A percentile compares a stretch with the other conserved stretches of the same genome.
These are phyloP conservation scores for Poeciliopsis infans DNA, from an alignment of 2,797 vertebrate genomes.

Conservation along the genomic window DNA sequence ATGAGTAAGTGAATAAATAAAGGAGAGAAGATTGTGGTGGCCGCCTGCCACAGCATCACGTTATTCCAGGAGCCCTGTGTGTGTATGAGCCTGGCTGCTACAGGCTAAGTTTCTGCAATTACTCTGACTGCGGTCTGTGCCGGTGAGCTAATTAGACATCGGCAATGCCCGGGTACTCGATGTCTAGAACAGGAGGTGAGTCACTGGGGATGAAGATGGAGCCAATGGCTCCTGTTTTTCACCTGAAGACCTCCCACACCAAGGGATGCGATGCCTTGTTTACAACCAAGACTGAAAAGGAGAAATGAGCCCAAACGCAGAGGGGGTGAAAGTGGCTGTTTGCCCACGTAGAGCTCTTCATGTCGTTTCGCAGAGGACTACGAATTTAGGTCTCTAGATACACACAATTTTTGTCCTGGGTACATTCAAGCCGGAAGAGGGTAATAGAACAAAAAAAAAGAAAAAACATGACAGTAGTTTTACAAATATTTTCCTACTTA, in stretches of 20 bases:
- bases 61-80: constrained; percentile 68
- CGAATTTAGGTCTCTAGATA: constrained; percentile 52
- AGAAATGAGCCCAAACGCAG: constrained; percentile 51
- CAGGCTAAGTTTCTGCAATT: constrained; percentile 68
- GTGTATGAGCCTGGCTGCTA: constrained; percentile 70
- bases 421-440: constrained; percentile 6
- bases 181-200: constrained; percentile 57
- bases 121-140: constrained; percentile 63
- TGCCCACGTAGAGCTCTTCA: constrained; percentile 14
- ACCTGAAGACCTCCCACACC: constrained; percentile 50
- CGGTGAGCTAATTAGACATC: constrained; percentile 73
- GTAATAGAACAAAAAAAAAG: not conserved
- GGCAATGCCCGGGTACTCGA: constrained; percentile 42
- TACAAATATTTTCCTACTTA: not conserved
- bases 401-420: constrained; percentile 47
- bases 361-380: constrained; percentile 16
- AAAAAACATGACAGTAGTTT: not conserved
- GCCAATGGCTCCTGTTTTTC: constrained; percentile 55
- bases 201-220: constrained; percentile 58
- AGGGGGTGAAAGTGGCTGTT: constrained; percentile 45
- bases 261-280: constrained; percentile 37
- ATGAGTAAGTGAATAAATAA: constrained; percentile 76
- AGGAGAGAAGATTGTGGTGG: constrained; percentile 67
- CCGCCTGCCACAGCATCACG: constrained; percentile 63
- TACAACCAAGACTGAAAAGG: constrained; percentile 56